Conservation (phyloP, 2,888 invertebrate species). For the Halocaridina rubra region DNA sequence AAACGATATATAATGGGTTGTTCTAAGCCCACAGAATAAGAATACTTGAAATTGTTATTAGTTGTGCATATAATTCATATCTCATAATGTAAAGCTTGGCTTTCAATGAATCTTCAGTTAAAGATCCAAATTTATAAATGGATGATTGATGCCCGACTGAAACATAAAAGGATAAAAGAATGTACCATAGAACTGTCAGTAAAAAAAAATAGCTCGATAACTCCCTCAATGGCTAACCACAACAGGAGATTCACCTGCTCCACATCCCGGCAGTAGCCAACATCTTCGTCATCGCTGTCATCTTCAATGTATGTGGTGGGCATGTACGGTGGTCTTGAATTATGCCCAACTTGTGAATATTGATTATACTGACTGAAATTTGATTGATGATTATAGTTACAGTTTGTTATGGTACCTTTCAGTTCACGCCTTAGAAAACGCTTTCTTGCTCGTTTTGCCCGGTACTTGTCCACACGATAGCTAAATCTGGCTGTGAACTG, state of each 20-base stretch:
- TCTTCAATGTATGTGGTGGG: conserved; percentile 24
- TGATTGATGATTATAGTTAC: neutral
- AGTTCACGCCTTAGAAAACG: conserved; percentile 47
- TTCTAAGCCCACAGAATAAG: no score
- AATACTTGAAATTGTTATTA: no score
- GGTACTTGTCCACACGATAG: conserved; percentile 44
- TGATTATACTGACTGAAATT: neutral
- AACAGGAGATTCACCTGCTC: conserved; percentile 37
- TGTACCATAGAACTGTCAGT: no score
- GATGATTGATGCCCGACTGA: no score
- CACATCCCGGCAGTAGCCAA: neutral
- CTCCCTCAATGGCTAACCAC: no score
- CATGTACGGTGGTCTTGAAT: conserved; percentile 29
- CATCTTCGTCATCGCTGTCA: neutral
- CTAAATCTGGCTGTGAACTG: conserved; percentile 49
- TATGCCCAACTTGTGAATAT: neutral
- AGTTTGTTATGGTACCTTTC: neutral
- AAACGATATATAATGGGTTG: no score
- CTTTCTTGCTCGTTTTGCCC: conserved; percentile 28
- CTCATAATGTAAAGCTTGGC: no score
- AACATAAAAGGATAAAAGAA: no score
- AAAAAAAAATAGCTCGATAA: no score
- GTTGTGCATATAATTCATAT: no score
- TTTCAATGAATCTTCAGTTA: no score
- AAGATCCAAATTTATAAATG: no score